Percentiles rank a stretch among this genome's conserved stretches.
Conservation (phyloP, 2,797 vertebrate genomes). For the Peromyscus eremicus region DNA sequence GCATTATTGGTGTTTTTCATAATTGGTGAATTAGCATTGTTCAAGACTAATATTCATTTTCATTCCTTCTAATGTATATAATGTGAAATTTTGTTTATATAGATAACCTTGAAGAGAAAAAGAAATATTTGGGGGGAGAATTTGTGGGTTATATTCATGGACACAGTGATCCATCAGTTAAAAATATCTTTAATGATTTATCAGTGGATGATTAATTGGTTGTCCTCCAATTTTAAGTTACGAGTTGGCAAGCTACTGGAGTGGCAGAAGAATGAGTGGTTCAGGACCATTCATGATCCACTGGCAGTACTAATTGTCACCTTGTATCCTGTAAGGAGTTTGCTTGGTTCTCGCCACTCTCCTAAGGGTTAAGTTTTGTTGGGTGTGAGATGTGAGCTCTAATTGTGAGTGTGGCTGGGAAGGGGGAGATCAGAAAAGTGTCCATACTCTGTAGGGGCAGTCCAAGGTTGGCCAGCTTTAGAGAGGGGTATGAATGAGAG, state of each 20-base stretch:
- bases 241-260: slow-evolving; percentile 35
- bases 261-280: slow-evolving; percentile 27
- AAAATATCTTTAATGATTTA: slow-evolving; percentile 67
- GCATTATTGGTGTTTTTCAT: background rate
- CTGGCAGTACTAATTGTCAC: background rate
- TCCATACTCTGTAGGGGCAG: background rate
- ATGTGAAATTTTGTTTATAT: slow-evolving; percentile 67
- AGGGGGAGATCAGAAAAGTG: background rate
- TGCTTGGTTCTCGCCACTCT: background rate
- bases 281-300: slow-evolving; percentile 3
- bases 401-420: background rate
- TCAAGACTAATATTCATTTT: background rate
- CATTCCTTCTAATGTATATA: slow-evolving; percentile 37
- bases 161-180: slow-evolving; percentile 50
- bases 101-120: slow-evolving; percentile 46
- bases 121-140: slow-evolving; percentile 25
- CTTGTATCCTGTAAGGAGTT: background rate
- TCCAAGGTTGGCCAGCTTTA: background rate
- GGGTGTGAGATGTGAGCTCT: background rate
- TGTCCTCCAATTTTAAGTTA: slow-evolving; percentile 44
- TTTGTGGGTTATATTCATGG: slow-evolving; percentile 32
- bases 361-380: background rate
- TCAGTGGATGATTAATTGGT: slow-evolving; percentile 27
- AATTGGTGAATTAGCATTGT: slow-evolving; percentile 7
- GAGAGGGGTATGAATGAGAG: background rate